Percentiles rank a stretch among this genome's conserved stretches.
Conservation (phyloP, 2,797 vertebrate species). For the Dendrocincla tyrannina region DNA sequence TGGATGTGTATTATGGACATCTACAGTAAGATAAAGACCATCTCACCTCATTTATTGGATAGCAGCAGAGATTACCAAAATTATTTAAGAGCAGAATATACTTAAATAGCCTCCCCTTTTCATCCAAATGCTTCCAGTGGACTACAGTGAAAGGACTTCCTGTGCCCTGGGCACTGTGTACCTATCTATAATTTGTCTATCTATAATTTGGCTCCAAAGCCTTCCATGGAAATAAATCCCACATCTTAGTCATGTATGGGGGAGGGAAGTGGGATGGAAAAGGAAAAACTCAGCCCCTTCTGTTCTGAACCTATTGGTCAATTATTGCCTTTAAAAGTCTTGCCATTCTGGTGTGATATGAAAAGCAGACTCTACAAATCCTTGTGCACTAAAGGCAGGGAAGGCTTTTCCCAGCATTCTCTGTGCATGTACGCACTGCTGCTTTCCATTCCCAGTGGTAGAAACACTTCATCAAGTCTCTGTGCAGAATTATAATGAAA, state of each 20-base stretch:
- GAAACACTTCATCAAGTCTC: slow-evolving; percentile 10
- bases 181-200: background rate
- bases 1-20: background rate
- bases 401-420: background rate
- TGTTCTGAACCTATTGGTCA: background rate
- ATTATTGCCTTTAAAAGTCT: background rate
- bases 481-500: slow-evolving; percentile 16
- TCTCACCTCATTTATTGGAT: background rate
- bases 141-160: background rate
- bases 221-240: background rate
- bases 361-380: background rate
- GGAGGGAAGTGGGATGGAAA: background rate
- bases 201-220: background rate
- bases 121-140: background rate
- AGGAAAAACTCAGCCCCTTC: background rate
- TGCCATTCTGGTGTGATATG: background rate
- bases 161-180: fast-evolving
- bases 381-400: background rate
- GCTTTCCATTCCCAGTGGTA: slow-evolving; percentile 10
- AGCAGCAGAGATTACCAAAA: background rate
- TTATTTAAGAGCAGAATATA: background rate
- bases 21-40: background rate
- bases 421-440: fast-evolving
- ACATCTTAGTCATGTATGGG: background rate
- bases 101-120: background rate